Evolutionary conservation across 2,888 invertebrate genomes (phyloP).

Genomic region (Norana najaformis): DNA sequence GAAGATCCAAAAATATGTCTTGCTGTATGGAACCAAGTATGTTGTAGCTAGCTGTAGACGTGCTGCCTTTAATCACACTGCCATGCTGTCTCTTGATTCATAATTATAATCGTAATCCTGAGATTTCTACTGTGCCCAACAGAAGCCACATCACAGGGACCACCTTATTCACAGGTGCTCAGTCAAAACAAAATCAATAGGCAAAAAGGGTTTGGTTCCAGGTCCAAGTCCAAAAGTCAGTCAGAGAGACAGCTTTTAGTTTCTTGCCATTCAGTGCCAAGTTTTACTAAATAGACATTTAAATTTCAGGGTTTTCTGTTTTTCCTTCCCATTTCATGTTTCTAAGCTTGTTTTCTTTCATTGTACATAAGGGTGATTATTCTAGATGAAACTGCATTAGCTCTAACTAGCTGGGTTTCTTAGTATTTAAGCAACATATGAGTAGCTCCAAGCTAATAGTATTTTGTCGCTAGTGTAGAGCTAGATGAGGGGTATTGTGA

Average conservation of each 20-base stretch:
- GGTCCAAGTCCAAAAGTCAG: no score
- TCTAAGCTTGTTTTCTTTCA: slow-evolving; percentile 3
- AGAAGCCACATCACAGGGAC: no score
- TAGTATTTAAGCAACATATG: background rate
- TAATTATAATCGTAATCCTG: no score
- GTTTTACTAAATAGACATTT: background rate
- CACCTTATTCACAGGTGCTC: no score
- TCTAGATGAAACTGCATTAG: background rate
- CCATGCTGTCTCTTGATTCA: no score
- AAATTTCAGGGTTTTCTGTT: background rate
- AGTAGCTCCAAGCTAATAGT: background rate
- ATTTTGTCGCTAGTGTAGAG: background rate
- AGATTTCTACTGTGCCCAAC: no score
- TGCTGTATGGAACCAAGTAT: background rate
- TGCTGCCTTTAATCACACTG: no score
- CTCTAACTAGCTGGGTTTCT: background rate
- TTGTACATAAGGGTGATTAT: background rate
- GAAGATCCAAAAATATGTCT: background rate
- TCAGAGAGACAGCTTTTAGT: no score
- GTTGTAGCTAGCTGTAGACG: no score
- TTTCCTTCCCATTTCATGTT: background rate
- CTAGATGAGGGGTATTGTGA: background rate
- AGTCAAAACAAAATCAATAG: no score
- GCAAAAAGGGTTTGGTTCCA: no score
- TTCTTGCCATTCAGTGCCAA: background rate